These are phyloP conservation scores for Serranus cabrilla DNA, from an alignment of 2,797 vertebrate genomes.

Conservation along the genomic window DNA sequence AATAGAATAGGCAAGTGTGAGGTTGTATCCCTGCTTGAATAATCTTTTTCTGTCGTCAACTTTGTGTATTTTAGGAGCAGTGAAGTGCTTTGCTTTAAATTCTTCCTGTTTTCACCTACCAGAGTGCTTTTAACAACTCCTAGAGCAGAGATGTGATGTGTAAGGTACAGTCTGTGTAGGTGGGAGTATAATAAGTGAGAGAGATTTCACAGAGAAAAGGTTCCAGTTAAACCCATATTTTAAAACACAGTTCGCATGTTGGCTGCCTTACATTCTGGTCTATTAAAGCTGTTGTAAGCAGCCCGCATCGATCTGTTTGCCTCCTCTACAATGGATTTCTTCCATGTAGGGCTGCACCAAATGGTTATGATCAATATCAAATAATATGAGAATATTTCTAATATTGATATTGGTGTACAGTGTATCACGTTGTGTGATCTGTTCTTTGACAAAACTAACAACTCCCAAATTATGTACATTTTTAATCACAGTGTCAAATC, in stretches of 20 bases:
- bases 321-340: slow-evolving; percentile 1
- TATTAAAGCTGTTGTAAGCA: not conserved
- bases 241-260: slow-evolving; percentile 1
- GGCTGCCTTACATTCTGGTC: slow-evolving; percentile 2
- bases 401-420: not conserved
- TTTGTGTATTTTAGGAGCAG: not conserved
- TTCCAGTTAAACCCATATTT: not conserved
- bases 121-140: not conserved
- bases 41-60: not conserved
- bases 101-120: not conserved
- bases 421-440: not conserved
- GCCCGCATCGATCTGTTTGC: slow-evolving; percentile 14
- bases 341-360: not conserved
- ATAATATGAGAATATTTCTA: not conserved
- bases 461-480: too few species aligned
- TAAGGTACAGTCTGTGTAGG: slow-evolving; percentile 20
- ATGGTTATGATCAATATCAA: not conserved
- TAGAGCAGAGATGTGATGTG: slow-evolving; percentile 21
- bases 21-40: not conserved
- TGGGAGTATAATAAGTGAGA: not conserved
- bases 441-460: too few species aligned
- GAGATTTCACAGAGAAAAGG: slow-evolving; percentile 15
- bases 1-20: not conserved
- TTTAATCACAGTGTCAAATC: too few species aligned
- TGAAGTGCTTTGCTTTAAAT: not conserved